Evolutionary conservation across 2,888 invertebrate genomes (phyloP).

Genomic region (Tetragonula carbonaria): DNA sequence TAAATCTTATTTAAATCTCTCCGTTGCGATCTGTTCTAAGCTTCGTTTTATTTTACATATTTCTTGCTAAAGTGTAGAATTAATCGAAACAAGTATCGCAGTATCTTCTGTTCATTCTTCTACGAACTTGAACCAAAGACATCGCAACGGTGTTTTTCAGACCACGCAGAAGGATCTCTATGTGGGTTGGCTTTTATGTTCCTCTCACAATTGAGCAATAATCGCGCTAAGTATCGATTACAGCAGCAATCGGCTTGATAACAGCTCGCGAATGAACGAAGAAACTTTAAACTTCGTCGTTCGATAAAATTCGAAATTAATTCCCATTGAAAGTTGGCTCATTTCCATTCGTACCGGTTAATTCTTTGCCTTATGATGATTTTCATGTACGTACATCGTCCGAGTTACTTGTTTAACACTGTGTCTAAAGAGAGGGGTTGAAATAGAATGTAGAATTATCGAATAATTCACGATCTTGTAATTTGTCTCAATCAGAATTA

Average conservation of each 20-base stretch:
- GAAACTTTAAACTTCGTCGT: not conserved
- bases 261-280: not conserved
- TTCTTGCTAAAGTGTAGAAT: not conserved
- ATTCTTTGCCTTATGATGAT: not conserved
- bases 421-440: not conserved
- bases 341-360: not conserved
- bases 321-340: not conserved
- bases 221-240: constrained; percentile 22
- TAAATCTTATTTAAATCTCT: not conserved
- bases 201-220: constrained; percentile 25
- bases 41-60: no score
- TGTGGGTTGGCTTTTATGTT: constrained; percentile 26
- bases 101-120: not conserved
- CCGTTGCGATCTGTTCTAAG: not conserved
- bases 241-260: not conserved
- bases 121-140: not conserved
- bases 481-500: not conserved
- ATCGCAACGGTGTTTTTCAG: not conserved
- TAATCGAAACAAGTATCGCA: not conserved
- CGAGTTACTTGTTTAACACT: not conserved
- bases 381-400: not conserved
- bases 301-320: not conserved
- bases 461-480: not conserved
- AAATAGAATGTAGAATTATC: not conserved
- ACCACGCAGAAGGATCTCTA: constrained; percentile 27